Conservation (phyloP, 2,113 vertebrate genomes). For the Lucifuga dentata region DNA sequence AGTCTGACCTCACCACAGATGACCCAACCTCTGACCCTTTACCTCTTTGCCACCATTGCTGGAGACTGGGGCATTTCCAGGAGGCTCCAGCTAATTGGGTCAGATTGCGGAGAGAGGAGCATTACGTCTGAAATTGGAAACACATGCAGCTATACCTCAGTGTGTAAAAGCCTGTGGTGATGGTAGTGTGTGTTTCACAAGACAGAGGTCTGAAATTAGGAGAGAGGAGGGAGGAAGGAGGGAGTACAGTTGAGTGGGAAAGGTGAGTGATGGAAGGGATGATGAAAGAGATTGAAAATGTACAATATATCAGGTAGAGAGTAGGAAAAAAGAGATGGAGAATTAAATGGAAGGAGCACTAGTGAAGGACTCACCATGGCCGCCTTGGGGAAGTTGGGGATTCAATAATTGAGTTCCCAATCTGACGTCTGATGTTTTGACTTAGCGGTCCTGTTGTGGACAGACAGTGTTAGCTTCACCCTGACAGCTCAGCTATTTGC, state of each 20-base stretch:
- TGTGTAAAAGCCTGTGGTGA: constrained; percentile 9
- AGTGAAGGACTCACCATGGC: neutral
- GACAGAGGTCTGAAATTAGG: neutral
- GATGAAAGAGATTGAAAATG: neutral
- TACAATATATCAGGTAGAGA: constrained; percentile 20
- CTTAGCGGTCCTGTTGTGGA: constrained; percentile 25
- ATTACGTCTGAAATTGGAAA: constrained; percentile 81
- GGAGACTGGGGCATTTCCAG: constrained; percentile 71
- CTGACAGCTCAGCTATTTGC: constrained; percentile 76
- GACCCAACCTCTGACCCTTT: constrained; percentile 71
- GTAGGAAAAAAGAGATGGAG: neutral
- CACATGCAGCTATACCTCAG: constrained; percentile 68
- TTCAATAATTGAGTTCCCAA: constrained; percentile 27
- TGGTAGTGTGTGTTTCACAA: constrained; percentile 1
- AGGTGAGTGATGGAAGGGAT: constrained; percentile 5
- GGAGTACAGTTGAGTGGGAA: neutral
- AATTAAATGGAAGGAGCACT: neutral
- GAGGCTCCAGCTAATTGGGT: constrained; percentile 76
- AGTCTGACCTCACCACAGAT: constrained; percentile 4
- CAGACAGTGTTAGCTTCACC: constrained; percentile 42
- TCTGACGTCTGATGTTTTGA: constrained; percentile 24
- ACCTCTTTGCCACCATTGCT: constrained; percentile 61
- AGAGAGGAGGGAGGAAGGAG: constrained; percentile 6
- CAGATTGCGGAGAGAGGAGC: constrained; percentile 71
- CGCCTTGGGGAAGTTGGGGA: constrained; percentile 8